Base-by-base conservation (phyloP, 1,140 invertebrate species). In the Achatina immaculata region DNA sequence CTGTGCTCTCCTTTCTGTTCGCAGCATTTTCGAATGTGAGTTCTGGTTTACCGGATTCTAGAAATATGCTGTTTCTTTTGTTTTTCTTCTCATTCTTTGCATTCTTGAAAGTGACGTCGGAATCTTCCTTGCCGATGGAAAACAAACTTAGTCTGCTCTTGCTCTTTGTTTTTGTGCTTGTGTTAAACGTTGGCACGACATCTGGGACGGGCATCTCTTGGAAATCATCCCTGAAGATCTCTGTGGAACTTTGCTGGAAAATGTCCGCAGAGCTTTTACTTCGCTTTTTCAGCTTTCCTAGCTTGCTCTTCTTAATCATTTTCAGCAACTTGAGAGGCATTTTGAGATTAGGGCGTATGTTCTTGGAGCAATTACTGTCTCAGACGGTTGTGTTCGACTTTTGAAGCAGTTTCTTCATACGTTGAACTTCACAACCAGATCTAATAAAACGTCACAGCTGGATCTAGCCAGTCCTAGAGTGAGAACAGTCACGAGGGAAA, bases 301-400 rank as follows among this genome's bases (percentile, higher is more conserved):
- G 58, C 16, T 62, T 62, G 1, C 1, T 3, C 19, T 55, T 55
- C 58, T 62, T 62, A 0, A 62, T 28, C 1, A 28, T 2, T 28
- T 62, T n/a, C 58, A 62, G n/a, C 1, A 62, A 62, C 58, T 31
- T 31, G 58, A 62, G 21, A 62, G 58, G 58, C 58, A 62, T 62
- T 28, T 3, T 62, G 16, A 19, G 31, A 62, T 14, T 4, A 6
- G 28, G 4, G 28, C 2, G 28, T 62, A 6, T 62, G 45, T 19
- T n/a, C n/a, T n/a, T n/a, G n/a, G 7, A 48, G 45, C 7, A 11
- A 48, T 48, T 48, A 48, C 7, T 48, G 45, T 48, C 45, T 19
- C 7, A 48, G 19, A 48, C 19, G n/a, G n/a, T 19, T 48, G 45
- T 48, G 45, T 48, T 48, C 19, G 45, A 48, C 45, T 48, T 48